Percentiles rank a stretch among this genome's conserved stretches.
Conservation (phyloP, 2,797 vertebrate genomes). For the Catharus ustulatus region DNA sequence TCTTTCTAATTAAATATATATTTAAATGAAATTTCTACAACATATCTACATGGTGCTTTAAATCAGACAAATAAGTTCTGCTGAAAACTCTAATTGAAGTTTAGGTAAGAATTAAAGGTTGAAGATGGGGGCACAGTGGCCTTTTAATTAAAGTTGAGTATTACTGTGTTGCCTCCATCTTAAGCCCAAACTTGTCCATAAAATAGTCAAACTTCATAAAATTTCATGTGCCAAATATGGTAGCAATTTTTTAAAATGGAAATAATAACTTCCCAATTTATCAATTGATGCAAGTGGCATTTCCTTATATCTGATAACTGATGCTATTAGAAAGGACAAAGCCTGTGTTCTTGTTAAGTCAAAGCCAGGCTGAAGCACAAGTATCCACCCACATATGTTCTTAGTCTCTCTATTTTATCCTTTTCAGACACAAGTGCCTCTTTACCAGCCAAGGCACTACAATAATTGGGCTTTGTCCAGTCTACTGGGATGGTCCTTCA, state of each 20-base stretch:
- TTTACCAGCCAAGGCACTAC: neutral
- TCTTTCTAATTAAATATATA: conserved; percentile 81
- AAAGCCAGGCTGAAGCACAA: neutral
- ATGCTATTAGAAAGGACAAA: neutral
- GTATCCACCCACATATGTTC: fast-evolving
- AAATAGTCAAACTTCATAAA: neutral
- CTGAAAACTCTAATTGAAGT: conserved; percentile 72
- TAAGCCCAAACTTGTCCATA: neutral
- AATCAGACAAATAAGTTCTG: conserved; percentile 69
- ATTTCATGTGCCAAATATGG: neutral
- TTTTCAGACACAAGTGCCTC: neutral
- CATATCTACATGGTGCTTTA: conserved; percentile 69
- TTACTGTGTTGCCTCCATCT: neutral
- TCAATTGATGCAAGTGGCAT: neutral
- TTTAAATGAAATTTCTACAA: conserved; percentile 80
- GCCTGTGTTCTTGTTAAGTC: neutral
- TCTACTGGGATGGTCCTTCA: neutral
- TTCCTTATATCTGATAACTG: neutral
- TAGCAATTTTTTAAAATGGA: neutral
- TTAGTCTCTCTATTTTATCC: neutral
- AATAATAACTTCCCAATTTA: neutral
- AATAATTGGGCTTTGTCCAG: neutral
- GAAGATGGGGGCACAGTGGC: conserved; percentile 6
- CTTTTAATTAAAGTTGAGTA: conserved; percentile 62
- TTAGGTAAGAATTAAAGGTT: conserved; percentile 73